Base-by-base conservation (phyloP, 2,888 invertebrate genomes). In the Fabriciana adippe region DNA sequence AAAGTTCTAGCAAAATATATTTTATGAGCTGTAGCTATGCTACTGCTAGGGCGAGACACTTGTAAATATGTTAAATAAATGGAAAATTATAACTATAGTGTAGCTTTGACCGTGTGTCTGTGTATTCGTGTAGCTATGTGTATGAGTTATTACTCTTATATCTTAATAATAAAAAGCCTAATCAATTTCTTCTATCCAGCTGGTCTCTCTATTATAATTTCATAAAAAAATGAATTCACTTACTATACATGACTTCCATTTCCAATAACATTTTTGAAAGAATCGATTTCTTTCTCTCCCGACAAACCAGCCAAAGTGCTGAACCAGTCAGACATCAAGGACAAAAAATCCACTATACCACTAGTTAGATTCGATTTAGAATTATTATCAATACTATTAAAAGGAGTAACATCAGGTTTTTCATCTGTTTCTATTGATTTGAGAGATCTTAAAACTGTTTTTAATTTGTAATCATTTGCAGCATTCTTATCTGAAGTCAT, bases 271-370 rank as follows among this genome's bases (percentile, higher is more conserved):
- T 35, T 54, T 60, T 47, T 54, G 4, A 21, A 51, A 14, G 16
- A 41, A 15, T 56, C 57, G 26, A 59, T 48, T 41, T 11, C 73
- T 64, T 67, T 64, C 31, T 73, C 73, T n/a, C 71, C 76, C 16
- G 78, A 75, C 6, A 71, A 68, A 18, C 72, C 70, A 26, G 84
- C 80, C 60, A 88, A 69, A 14, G 69, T 70, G 55, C 74, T 74
- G 59, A 89, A 88, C 82, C 82, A 87, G 70, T 82, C 75, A 0
- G 85, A 77, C 2, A 88, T 64, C 55, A 79, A 66, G 35, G 67
- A 65, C 6, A 89, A 81, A 51, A 88, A 81, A 69, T 78, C 78
- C 0, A 81, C 45, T 16, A 75, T 73, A 26, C 63, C 55, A 21
- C 55, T 31, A 1, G 15, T 55, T 50, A 45, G 35, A 47, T 53